phyloP scores from a whole-genome alignment of 1,140 invertebrate species.

The Conopomorpha cramerella region DNA sequence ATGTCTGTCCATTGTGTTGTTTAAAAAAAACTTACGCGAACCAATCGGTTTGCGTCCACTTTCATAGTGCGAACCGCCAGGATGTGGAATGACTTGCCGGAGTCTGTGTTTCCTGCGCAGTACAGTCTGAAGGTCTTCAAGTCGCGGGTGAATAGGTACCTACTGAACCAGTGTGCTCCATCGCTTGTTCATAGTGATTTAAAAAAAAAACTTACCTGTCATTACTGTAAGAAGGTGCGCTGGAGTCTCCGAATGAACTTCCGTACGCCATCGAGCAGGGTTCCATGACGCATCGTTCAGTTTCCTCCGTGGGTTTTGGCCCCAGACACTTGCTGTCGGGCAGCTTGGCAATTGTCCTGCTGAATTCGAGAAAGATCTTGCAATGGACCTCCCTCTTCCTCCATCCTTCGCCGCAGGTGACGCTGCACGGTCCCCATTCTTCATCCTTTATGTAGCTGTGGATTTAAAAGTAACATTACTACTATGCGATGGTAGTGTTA shows the following conservation, averaged over 20 bases:
- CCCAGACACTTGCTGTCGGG: slow-evolving; percentile 89
- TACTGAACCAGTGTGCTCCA: too few species aligned
- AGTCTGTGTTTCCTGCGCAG: too few species aligned
- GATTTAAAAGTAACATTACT: slow-evolving; percentile 5
- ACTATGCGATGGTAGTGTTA: slow-evolving; percentile 3
- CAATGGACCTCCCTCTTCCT: slow-evolving; percentile 82
- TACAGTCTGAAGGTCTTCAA: too few species aligned
- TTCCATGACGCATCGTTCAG: slow-evolving; percentile 76
- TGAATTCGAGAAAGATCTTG: slow-evolving; percentile 93
- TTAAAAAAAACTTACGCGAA: too few species aligned
- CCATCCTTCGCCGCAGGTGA: slow-evolving; percentile 86
- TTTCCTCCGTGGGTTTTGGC: slow-evolving; percentile 77
- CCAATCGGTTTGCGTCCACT: too few species aligned
- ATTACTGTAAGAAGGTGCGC: slow-evolving; percentile 45
- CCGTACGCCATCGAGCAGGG: slow-evolving; percentile 72
- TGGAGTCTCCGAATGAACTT: slow-evolving; percentile 66
- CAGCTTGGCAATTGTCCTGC: slow-evolving; percentile 80
- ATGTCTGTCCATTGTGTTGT: too few species aligned
- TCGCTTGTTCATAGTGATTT: too few species aligned
- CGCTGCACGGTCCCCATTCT: slow-evolving; percentile 88
- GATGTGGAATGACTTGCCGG: too few species aligned
- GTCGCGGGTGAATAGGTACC: too few species aligned
- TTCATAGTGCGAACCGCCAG: too few species aligned
- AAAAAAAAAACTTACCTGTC: slow-evolving; percentile 44
- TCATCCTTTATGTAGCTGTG: slow-evolving; percentile 63